A percentile compares a stretch with the other conserved stretches of the same genome.
phyloP scores from a whole-genome alignment of 1,140 invertebrate genomes.

The Brachionus koreanus region DNA sequence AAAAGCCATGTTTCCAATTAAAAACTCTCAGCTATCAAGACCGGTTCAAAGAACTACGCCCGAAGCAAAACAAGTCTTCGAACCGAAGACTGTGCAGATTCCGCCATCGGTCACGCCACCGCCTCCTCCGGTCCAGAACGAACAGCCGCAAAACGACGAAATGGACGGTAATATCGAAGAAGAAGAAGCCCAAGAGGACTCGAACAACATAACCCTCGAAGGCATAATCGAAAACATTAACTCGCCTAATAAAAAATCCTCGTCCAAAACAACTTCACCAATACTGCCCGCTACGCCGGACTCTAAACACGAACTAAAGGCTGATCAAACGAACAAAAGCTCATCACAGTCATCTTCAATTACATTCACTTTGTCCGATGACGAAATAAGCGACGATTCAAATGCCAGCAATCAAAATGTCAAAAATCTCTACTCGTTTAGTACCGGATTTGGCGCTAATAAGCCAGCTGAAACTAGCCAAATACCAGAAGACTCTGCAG shows the following conservation, averaged over 20 bases:
- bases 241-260: conserved; percentile 27
- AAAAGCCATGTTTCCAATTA: not conserved
- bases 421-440: conserved; percentile 10
- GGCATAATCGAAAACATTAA: conserved; percentile 25
- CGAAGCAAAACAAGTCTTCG: not conserved
- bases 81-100: not conserved
- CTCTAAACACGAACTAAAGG: conserved; percentile 7
- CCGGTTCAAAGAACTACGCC: not conserved
- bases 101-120: not conserved
- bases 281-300: not conserved
- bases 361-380: conserved; percentile 34
- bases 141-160: not conserved
- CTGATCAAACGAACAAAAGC: not conserved
- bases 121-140: not conserved
- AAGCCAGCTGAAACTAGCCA: not conserved
- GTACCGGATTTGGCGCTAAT: not conserved
- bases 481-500: not conserved
- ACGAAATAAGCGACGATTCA: conserved; percentile 39
- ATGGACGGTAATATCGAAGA: not conserved
- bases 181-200: conserved; percentile 4
- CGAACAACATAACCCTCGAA: not conserved
- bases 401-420: conserved; percentile 43
- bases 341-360: not conserved
- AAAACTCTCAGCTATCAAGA: not conserved
- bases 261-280: conserved; percentile 22